Conservation (phyloP, 2,113 vertebrate genomes). For the Stictonetta naevosa region DNA sequence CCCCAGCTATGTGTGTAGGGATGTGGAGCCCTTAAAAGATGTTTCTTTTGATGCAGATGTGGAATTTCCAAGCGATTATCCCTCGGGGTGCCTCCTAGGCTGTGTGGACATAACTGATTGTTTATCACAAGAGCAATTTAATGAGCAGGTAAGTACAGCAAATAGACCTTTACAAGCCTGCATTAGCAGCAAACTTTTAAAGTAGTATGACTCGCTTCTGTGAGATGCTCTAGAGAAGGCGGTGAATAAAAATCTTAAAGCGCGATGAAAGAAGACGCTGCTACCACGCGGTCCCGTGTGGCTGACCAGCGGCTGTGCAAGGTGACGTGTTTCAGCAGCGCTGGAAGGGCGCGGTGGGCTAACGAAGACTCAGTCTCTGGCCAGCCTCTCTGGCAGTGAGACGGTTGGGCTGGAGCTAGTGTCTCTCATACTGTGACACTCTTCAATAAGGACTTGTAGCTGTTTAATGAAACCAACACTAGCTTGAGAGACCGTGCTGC, state of each 20-base stretch:
- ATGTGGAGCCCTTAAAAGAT: neutral
- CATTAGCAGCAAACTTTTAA: neutral
- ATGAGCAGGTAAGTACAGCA: conserved; percentile 85
- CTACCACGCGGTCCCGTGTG: accelerated
- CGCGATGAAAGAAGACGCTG: neutral
- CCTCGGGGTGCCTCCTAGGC: conserved; percentile 92
- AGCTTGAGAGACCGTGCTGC: neutral
- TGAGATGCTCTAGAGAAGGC: neutral
- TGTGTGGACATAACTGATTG: conserved; percentile 90
- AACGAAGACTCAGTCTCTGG: neutral
- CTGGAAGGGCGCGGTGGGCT: neutral
- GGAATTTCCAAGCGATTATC: conserved; percentile 91
- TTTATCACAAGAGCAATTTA: conserved; percentile 91
- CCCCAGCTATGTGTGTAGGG: neutral
- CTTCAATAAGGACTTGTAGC: neutral
- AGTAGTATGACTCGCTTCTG: neutral
- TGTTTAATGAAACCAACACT: neutral
- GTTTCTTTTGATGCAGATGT: conserved; percentile 78
- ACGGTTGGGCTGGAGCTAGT: neutral
- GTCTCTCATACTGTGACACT: neutral
- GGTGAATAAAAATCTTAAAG: neutral
- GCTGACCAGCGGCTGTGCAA: neutral
- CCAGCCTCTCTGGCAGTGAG: neutral
- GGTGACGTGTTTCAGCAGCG: neutral
- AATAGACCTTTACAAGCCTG: neutral